These are phyloP conservation scores for Bovichtus variegatus DNA, from an alignment of 2,797 vertebrate genomes.

Conservation along the genomic window DNA sequence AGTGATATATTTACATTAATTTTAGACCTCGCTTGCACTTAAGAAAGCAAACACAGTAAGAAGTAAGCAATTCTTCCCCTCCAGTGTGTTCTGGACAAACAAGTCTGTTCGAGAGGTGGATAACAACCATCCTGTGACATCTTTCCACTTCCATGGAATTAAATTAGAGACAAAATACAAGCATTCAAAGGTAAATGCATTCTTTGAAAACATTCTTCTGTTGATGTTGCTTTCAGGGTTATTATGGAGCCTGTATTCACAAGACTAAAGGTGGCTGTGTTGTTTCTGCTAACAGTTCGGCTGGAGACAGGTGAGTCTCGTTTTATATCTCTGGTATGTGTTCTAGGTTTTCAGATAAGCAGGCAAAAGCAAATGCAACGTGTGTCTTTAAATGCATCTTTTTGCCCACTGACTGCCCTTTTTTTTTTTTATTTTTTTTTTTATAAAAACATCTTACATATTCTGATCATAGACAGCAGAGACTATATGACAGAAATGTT, in stretches of 20 bases:
- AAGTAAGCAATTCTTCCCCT: neutral
- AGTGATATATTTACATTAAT: constrained; percentile 20
- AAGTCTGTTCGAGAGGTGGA: neutral
- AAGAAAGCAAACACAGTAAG: neutral
- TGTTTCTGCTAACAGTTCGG: constrained; percentile 62
- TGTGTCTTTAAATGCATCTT: neutral
- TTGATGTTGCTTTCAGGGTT: constrained; percentile 40
- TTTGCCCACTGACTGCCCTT: neutral
- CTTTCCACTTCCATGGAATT: neutral
- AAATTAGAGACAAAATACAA: constrained; percentile 3
- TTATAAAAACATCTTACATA: neutral
- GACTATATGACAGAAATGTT: neutral
- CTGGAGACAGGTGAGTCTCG: constrained; percentile 79
- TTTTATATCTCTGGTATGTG: neutral
- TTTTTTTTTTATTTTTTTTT: too few species aligned
- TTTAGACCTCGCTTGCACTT: neutral
- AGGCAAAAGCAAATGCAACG: neutral
- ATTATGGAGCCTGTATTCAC: constrained; percentile 62
- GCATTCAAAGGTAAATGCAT: neutral
- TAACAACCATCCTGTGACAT: neutral
- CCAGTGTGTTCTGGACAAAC: neutral
- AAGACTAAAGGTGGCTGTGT: constrained; percentile 48
- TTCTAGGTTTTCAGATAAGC: neutral
- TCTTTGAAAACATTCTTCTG: neutral
- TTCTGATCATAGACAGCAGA: neutral